Evolutionary conservation across 2,797 vertebrate genomes (phyloP).

Genomic region (Anas capensis): DNA sequence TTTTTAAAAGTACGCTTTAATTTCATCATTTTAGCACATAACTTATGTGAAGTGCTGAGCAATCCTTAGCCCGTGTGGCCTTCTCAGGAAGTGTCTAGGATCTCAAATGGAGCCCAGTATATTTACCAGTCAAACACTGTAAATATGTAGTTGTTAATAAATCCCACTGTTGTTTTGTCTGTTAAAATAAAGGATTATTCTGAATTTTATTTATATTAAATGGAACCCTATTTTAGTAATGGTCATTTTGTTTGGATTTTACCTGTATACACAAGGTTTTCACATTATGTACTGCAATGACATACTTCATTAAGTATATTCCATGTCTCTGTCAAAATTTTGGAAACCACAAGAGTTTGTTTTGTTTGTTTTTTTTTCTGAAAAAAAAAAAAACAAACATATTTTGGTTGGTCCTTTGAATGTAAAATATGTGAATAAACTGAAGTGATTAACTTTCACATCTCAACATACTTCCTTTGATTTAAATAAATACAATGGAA

Average conservation of each 20-base stretch:
- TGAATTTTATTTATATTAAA: conserved; percentile 75
- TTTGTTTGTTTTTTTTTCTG: neutral
- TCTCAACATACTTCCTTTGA: conserved; percentile 39
- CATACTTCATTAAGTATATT: conserved; percentile 36
- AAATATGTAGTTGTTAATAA: conserved; percentile 75
- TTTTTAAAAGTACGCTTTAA: neutral
- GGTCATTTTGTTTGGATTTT: neutral
- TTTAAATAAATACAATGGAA: conserved; percentile 58
- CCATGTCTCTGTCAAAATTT: conserved; percentile 15
- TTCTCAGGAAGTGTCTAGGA: conserved; percentile 59
- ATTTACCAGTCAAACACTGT: conserved; percentile 51
- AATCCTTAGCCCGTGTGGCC: neutral
- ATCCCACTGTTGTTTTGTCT: conserved; percentile 43
- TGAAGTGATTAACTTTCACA: conserved; percentile 40
- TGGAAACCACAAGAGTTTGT: conserved; percentile 7
- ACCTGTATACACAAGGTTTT: conserved; percentile 10
- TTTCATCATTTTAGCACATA: neutral
- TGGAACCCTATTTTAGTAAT: neutral
- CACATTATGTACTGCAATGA: neutral
- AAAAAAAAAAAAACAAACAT: neutral
- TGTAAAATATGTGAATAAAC: conserved; percentile 63
- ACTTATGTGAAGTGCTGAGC: neutral
- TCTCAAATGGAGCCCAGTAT: conserved; percentile 10
- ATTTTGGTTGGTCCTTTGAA: conserved; percentile 9
- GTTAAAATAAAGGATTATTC: conserved; percentile 60